Conservation (phyloP, 2,797 vertebrate genomes). For the Acrossocheilus fasciatus region DNA sequence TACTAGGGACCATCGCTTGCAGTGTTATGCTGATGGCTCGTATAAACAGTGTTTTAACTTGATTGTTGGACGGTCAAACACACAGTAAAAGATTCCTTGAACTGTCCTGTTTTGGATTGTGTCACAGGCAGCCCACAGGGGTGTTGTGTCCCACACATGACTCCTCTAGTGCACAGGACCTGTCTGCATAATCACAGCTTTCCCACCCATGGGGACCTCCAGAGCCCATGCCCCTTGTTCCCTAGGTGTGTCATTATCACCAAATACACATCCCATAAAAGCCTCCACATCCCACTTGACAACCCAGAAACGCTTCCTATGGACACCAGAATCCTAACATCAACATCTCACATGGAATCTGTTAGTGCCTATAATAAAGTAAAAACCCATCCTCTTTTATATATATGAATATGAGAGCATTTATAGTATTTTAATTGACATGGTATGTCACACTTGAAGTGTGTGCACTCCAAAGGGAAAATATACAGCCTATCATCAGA, state of each 20-base stretch:
- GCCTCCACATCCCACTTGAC: constrained; percentile 1
- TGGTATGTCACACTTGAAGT: not conserved
- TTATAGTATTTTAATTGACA: not conserved
- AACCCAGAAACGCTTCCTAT: not conserved
- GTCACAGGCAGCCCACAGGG: not conserved
- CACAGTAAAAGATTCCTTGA: not conserved
- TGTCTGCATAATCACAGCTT: constrained; percentile 74
- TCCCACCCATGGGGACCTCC: constrained; percentile 70
- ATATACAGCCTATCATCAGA: not conserved
- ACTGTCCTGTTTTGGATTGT: constrained; percentile 9
- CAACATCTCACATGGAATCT: not conserved
- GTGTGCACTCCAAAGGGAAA: not conserved
- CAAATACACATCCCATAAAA: constrained; percentile 53
- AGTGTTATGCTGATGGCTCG: constrained; percentile 6
- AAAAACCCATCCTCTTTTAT: not conserved
- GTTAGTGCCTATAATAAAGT: not conserved
- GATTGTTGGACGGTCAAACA: not conserved
- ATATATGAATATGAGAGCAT: not conserved
- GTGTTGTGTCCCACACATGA: constrained; percentile 10
- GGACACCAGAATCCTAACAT: not conserved
- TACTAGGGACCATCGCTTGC: not conserved
- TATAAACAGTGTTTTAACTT: constrained; percentile 2
- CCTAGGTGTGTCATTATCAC: constrained; percentile 75
- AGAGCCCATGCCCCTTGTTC: constrained; percentile 68
- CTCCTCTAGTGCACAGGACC: constrained; percentile 42